These are phyloP conservation scores for Pristionchus pacificus DNA, from an alignment of 1,140 invertebrate genomes.

Conservation along the genomic window DNA sequence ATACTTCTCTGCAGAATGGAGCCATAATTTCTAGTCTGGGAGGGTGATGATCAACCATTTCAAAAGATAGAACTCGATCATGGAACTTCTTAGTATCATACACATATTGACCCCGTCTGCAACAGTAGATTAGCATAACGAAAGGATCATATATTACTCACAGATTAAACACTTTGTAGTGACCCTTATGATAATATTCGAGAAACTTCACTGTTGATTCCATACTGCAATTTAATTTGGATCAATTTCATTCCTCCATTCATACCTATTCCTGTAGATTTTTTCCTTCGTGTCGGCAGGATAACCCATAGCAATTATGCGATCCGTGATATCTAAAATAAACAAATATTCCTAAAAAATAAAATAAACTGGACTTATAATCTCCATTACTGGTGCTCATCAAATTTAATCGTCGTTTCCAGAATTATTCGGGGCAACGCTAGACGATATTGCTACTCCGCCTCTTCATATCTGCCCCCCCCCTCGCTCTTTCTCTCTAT, in stretches of 20 bases:
- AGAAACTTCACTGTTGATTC: conserved; percentile 65
- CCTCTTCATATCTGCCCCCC: too few species aligned
- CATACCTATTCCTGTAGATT: conserved; percentile 63
- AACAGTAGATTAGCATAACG: conserved; percentile 13
- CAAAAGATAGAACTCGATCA: conserved; percentile 62
- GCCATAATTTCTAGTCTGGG: conserved; percentile 62
- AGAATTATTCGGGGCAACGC: too few species aligned
- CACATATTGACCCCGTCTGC: conserved; percentile 62
- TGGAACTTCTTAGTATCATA: conserved; percentile 65
- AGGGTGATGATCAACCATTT: conserved; percentile 68
- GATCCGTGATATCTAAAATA: conserved; percentile 59
- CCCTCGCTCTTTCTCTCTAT: background rate
- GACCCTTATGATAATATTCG: conserved; percentile 63
- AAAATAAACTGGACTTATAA: too few species aligned
- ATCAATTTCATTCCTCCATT: too few species aligned
- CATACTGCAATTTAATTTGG: conserved; percentile 58
- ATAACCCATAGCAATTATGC: conserved; percentile 68
- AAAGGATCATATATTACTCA: conserved; percentile 54
- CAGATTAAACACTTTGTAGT: conserved; percentile 68
- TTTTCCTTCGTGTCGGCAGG: conserved; percentile 64
- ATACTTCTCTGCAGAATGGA: conserved; percentile 34
- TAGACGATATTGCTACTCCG: too few species aligned
- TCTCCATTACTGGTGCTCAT: too few species aligned
- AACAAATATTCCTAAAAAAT: conserved; percentile 21
- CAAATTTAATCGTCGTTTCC: background rate